Percentiles rank a stretch among this genome's conserved stretches.
phyloP scores from a whole-genome alignment of 2,888 invertebrate genomes.

The Megastigmus dorsalis region DNA sequence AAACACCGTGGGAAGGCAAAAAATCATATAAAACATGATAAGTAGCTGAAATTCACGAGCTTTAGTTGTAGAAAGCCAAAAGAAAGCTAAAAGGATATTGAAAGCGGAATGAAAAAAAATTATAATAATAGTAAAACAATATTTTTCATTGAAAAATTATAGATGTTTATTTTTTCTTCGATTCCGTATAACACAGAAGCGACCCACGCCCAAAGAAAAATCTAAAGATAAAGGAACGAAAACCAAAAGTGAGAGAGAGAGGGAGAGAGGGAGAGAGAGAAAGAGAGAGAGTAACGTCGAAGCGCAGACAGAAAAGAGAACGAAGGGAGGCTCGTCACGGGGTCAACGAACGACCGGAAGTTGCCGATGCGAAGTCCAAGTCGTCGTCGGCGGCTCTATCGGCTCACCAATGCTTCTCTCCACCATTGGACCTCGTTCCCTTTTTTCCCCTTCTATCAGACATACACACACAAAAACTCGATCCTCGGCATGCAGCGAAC shows the following conservation, averaged over 20 bases:
- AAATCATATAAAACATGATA: no score
- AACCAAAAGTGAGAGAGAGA: slow-evolving; percentile 19
- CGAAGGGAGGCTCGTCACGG: slow-evolving; percentile 52
- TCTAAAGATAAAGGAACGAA: background rate
- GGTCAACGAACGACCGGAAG: slow-evolving; percentile 73
- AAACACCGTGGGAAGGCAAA: no score
- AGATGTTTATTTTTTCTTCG: no score
- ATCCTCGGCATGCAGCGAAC: slow-evolving; percentile 10
- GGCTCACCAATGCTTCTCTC: slow-evolving; percentile 49
- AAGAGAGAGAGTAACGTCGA: slow-evolving; percentile 30
- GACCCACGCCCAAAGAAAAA: no score
- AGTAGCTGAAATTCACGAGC: no score
- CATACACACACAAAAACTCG: background rate
- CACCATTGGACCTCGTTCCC: slow-evolving; percentile 49
- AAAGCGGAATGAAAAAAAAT: no score
- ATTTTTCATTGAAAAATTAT: no score
- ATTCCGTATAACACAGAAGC: no score
- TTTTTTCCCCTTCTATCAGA: background rate
- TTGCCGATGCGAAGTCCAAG: slow-evolving; percentile 64
- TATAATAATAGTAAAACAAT: no score
- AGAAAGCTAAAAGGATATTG: no score
- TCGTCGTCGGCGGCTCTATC: slow-evolving; percentile 57
- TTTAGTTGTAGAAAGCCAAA: no score
- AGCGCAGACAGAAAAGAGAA: slow-evolving; percentile 26
- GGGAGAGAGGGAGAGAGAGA: slow-evolving; percentile 27